Base-by-base conservation (phyloP, 2,797 vertebrate species). In the Calcarius lapponicus region DNA sequence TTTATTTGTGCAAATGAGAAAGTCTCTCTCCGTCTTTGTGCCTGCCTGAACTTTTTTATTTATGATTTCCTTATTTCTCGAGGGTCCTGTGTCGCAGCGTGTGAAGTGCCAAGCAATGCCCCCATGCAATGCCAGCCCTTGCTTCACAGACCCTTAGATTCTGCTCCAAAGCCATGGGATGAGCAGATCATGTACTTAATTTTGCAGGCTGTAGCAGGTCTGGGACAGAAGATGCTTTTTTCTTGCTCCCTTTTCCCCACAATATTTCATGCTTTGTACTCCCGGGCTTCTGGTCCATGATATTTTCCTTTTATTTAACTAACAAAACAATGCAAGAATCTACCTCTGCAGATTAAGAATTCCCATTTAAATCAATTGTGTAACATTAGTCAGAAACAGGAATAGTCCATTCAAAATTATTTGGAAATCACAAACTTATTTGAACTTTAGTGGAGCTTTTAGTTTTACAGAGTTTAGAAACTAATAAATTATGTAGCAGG, bases 401-500 rank as follows among this genome's bases (percentile, higher is more conserved):
- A 91, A 80, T 50, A 92, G 90, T 90, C 57, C 17, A 1, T 80
- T 90, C 89, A 81, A 93, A 96, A 96, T 96, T 85, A 92, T 92
- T 92, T 92, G 66, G 86, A 88, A 91, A 97, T 96, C 91, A 85
- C 92, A 57, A 82, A 94, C 61, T 91, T 88, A 95, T 93, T 96
- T 95, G 91, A 96, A 96, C 90, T 97, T 97, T 95, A 96, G 91
- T 95, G 95, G 94, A 80, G 82, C 71, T 90, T 90, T 96, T 97
- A 96, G 81, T 96, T 97, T 97, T 97, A 97, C 97, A 97, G 96
- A 97, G 95, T 97, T 97, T 97, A 66, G 91, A 96, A 97, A 96
- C 95, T 79, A 88, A 97, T 97, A 97, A 97, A 97, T 96, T 96
- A 96, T 79, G 88, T 69, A 87, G 56, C 86, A 82, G 78, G 60